These are phyloP conservation scores for Osmerus eperlanus DNA, from an alignment of 2,113 vertebrate species.

Conservation along the genomic window DNA sequence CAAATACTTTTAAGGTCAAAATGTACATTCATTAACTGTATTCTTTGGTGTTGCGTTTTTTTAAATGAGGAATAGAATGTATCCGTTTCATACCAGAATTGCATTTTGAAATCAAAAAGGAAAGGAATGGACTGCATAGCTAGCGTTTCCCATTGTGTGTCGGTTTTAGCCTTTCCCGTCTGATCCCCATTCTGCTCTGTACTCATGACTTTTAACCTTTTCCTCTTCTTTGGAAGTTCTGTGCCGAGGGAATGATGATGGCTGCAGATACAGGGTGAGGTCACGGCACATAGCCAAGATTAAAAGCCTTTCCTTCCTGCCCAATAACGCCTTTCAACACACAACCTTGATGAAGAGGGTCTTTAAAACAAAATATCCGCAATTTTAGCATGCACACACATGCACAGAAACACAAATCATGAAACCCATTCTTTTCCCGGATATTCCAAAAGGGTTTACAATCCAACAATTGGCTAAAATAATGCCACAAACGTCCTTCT, in stretches of 20 bases:
- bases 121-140: constrained; percentile 22
- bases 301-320: constrained; percentile 63
- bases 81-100: background rate
- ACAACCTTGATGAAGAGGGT: too few species aligned
- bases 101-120: constrained; percentile 23
- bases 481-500: constrained; percentile 52
- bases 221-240: constrained; percentile 23
- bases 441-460: constrained; percentile 44
- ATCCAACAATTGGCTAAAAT: constrained; percentile 54
- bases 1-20: background rate
- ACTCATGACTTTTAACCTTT: constrained; percentile 28
- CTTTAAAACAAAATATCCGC: too few species aligned
- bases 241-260: constrained; percentile 46
- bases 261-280: constrained; percentile 11
- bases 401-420: constrained; percentile 14
- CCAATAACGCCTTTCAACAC: too few species aligned
- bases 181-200: constrained; percentile 24
- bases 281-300: constrained; percentile 42
- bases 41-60: background rate
- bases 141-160: constrained; percentile 49
- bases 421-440: constrained; percentile 43
- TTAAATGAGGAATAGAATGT: constrained; percentile 9
- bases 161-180: constrained; percentile 12
- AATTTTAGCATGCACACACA: too few species aligned
- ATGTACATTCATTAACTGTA: background rate